phyloP scores from a whole-genome alignment of 2,888 invertebrate genomes.

The Criorhina ranunculi region DNA sequence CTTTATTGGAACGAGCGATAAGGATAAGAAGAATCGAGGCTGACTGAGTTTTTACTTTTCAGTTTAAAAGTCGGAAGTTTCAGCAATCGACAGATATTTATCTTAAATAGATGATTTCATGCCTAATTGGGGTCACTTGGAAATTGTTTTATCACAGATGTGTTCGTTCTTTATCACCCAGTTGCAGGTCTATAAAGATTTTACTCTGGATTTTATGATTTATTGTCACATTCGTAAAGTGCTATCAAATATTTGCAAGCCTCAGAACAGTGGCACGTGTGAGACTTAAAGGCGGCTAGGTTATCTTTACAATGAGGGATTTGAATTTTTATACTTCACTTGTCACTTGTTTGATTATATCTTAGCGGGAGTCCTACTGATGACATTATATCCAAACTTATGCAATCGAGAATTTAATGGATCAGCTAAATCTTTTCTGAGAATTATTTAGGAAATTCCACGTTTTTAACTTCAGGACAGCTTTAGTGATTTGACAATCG shows the following conservation, averaged over 20 bases:
- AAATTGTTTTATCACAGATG: conserved; percentile 11
- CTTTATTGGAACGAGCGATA: conserved; percentile 40
- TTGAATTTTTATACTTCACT: not conserved
- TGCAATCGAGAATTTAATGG: too few relatives aligned
- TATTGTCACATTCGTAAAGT: not conserved
- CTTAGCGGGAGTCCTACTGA: too few relatives aligned
- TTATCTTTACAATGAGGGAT: not conserved
- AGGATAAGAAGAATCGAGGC: conserved; percentile 31
- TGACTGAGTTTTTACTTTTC: conserved; percentile 17
- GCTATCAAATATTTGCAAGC: conserved; percentile 1
- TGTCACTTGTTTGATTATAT: too few relatives aligned
- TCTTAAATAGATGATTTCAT: not conserved
- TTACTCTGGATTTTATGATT: not conserved
- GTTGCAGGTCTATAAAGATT: too few relatives aligned
- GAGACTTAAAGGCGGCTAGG: not conserved
- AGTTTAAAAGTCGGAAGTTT: not conserved
- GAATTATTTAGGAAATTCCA: too few relatives aligned
- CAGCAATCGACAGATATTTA: conserved; percentile 30
- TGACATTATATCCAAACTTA: too few relatives aligned
- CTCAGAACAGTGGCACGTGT: not conserved
- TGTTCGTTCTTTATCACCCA: not conserved
- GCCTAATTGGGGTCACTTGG: conserved; percentile 29
- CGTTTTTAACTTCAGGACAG: too few relatives aligned
- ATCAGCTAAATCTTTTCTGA: too few relatives aligned
- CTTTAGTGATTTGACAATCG: too few relatives aligned